Evolutionary conservation across 2,797 vertebrate genomes (phyloP).

Genomic region (Cryptoblepharus egeriae): DNA sequence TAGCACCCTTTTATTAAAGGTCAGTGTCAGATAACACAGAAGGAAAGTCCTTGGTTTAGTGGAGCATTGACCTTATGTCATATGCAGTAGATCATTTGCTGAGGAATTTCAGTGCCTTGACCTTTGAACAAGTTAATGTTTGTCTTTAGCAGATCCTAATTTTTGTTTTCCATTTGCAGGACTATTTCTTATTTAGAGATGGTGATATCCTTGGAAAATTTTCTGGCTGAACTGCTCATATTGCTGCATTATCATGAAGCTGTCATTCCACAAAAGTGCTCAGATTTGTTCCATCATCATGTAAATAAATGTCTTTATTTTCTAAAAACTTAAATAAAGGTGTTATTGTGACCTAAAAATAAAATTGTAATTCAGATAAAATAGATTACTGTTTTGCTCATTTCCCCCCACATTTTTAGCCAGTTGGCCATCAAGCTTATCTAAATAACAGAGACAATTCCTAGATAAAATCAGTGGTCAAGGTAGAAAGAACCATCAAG

Average conservation of each 20-base stretch:
- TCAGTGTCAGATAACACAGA: not conserved
- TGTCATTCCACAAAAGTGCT: slow-evolving; percentile 77
- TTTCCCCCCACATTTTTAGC: slow-evolving; percentile 33
- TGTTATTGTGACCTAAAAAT: slow-evolving; percentile 73
- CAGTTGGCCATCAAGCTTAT: not conserved
- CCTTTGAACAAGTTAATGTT: not conserved
- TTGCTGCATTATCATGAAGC: slow-evolving; percentile 63
- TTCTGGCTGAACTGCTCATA: slow-evolving; percentile 79
- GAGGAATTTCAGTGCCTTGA: not conserved
- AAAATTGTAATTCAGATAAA: slow-evolving; percentile 69
- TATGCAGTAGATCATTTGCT: not conserved
- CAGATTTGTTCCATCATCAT: slow-evolving; percentile 76
- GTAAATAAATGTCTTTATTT: slow-evolving; percentile 82
- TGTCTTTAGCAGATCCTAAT: slow-evolving; percentile 7
- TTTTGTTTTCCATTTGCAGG: slow-evolving; percentile 77
- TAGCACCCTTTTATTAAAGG: not conserved
- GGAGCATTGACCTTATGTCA: not conserved
- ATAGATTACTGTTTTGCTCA: slow-evolving; percentile 33
- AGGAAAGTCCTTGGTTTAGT: slow-evolving; percentile 1
- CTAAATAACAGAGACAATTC: not conserved
- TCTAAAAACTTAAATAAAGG: slow-evolving; percentile 73
- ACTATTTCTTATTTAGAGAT: slow-evolving; percentile 97
- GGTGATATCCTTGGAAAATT: slow-evolving; percentile 97
- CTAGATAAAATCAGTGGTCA: not conserved
- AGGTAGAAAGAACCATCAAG: too few species aligned